These are phyloP conservation scores for Arge pagana DNA, from an alignment of 2,888 invertebrate genomes.

Conservation along the genomic window DNA sequence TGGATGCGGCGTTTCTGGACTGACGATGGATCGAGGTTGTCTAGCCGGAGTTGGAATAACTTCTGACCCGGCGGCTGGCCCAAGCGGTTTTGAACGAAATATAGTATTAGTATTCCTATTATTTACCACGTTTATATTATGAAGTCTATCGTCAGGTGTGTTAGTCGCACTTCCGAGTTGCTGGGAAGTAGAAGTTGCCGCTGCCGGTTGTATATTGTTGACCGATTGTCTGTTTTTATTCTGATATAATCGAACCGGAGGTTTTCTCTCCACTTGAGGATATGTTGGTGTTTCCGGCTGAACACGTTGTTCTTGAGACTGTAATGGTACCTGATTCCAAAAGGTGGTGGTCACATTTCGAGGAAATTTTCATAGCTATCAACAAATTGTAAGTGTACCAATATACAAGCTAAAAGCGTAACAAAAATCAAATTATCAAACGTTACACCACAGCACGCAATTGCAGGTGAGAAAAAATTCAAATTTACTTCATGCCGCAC, in stretches of 20 bases:
- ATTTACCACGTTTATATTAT: slow-evolving; percentile 33
- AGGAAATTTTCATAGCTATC: background rate
- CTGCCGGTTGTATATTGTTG: slow-evolving; percentile 26
- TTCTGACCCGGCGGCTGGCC: slow-evolving; percentile 12
- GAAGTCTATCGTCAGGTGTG: slow-evolving; percentile 31
- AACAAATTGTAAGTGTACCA: too few species aligned
- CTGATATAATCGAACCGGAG: slow-evolving; percentile 30
- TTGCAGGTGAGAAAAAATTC: too few species aligned
- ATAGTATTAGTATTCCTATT: slow-evolving; percentile 29
- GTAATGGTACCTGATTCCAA: slow-evolving; percentile 10
- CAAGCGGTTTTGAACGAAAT: slow-evolving; percentile 32
- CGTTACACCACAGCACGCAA: too few species aligned
- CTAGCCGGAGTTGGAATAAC: slow-evolving; percentile 22
- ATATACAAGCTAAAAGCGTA: too few species aligned
- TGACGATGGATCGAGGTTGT: slow-evolving; percentile 25
- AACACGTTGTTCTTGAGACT: slow-evolving; percentile 8
- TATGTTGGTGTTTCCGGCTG: slow-evolving; percentile 1
- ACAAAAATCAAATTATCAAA: too few species aligned
- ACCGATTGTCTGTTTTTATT: slow-evolving; percentile 32
- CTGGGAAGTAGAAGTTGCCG: slow-evolving; percentile 10
- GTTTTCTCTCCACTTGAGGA: slow-evolving; percentile 10
- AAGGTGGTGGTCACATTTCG: background rate
- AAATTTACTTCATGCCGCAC: too few species aligned
- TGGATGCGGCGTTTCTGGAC: slow-evolving; percentile 25
- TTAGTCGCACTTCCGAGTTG: slow-evolving; percentile 9